Evolutionary conservation across 2,797 vertebrate species (phyloP), one percentile per base, ranked within the genome.

Genomic region (Crax fasciolata): DNA sequence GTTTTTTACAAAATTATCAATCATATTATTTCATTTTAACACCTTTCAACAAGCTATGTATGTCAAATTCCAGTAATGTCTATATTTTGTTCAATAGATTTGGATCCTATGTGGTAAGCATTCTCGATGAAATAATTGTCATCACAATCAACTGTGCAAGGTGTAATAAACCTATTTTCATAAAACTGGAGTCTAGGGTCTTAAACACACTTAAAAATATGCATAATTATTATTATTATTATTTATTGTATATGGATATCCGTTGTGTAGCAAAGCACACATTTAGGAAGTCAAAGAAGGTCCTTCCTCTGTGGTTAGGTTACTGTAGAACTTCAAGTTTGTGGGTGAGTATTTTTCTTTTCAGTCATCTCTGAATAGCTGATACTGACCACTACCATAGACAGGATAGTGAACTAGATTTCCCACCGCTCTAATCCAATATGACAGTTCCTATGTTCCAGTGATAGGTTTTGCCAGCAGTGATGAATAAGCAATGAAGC

Each of bases 401-500:
- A 82, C 74, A 93, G 44, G 52, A 76, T 32, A 82, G 79, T 32
- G 75, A 62, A 30, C 41, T 67, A 4, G 0, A 0, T 86, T 80
- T 92, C 76, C 80, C 76, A 74, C 55, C 91, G 83, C 87, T 81
- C 89, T 96, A 91, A 96, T 96, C 67, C 71, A 90, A 9, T 73
- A 55, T 95, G 94, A 94, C 94, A 94, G 95, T 91, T 94, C 76
- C 44, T 81, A 3, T 90, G 92, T 93, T 93, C 76, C 76, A 82
- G 43, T 88, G 87, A 91, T 76, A 88, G 79, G 58, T 89, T 96
- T 95, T 95, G 87, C 92, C 73, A 90, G 92, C 77, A 59, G 55
- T 73, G 52, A 93, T 97, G 89, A 95, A 96, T 97, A 94, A 96
- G 91, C 83, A 90, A 86, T 95, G 87, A 95, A 93, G 55, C 57